phyloP scores from a whole-genome alignment of 2,888 invertebrate genomes.

The Trypoxylon attenuatum region DNA sequence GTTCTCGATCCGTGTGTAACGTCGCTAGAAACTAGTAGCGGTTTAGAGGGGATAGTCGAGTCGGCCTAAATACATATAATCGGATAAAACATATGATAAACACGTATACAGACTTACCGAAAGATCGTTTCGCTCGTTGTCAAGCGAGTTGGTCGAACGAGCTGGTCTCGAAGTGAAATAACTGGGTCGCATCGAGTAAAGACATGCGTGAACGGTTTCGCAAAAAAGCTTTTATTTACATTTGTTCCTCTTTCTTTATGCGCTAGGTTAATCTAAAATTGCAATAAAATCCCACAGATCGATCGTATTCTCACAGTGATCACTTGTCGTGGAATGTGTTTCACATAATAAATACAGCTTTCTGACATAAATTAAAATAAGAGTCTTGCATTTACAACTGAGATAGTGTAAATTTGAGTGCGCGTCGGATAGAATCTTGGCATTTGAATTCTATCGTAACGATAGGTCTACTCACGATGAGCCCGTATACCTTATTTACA shows the following conservation, averaged over 20 bases:
- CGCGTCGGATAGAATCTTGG: slow-evolving; percentile 30
- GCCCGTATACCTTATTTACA: slow-evolving; percentile 67
- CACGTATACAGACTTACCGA: too few relatives aligned
- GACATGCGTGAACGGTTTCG: too few relatives aligned
- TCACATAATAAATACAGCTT: slow-evolving; percentile 57
- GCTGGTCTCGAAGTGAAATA: too few relatives aligned
- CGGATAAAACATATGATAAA: too few relatives aligned
- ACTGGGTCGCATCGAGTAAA: too few relatives aligned
- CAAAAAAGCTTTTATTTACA: slow-evolving; percentile 61
- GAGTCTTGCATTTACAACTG: slow-evolving; percentile 53
- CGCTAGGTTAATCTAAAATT: slow-evolving; percentile 53
- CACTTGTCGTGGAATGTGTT: slow-evolving; percentile 55
- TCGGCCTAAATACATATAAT: too few relatives aligned
- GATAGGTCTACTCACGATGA: slow-evolving; percentile 53
- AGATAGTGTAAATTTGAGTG: slow-evolving; percentile 38
- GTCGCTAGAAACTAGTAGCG: too few relatives aligned
- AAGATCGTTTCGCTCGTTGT: too few relatives aligned
- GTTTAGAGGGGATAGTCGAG: too few relatives aligned
- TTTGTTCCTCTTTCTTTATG: slow-evolving; percentile 52
- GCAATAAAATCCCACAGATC: slow-evolving; percentile 58
- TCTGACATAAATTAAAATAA: slow-evolving; percentile 53
- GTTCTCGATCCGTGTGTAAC: too few relatives aligned
- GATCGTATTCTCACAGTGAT: slow-evolving; percentile 49
- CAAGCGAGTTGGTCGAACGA: too few relatives aligned
- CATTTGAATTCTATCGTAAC: slow-evolving; percentile 41